These are phyloP conservation scores for Graptemys geographica DNA, from an alignment of 2,797 vertebrate genomes.

Conservation along the genomic window DNA sequence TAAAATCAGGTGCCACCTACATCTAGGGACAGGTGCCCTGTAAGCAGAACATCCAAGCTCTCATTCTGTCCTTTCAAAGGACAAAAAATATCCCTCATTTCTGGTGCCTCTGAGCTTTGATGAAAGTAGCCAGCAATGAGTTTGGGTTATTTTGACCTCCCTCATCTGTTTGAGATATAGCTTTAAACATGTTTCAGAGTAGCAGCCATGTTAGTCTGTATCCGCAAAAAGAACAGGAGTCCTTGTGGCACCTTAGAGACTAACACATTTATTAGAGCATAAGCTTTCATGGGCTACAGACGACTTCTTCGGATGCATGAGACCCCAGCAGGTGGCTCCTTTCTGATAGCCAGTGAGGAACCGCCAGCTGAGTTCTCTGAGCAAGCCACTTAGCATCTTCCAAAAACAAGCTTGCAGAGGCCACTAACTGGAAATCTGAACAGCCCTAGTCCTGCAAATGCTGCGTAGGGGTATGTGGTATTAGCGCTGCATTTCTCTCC, in stretches of 20 bases:
- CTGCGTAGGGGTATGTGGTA: background rate
- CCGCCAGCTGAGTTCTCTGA: background rate
- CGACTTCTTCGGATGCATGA: background rate
- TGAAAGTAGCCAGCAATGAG: background rate
- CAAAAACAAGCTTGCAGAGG: conserved; percentile 26
- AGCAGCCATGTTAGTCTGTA: no score
- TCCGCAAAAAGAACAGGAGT: no score
- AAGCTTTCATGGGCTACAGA: no score
- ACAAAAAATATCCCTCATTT: background rate
- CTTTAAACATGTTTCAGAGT: background rate
- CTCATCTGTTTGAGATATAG: background rate
- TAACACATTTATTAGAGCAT: no score
- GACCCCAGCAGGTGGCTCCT: conserved; percentile 8
- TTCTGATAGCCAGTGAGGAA: conserved; percentile 25
- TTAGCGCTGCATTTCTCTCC: background rate
- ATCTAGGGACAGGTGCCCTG: background rate
- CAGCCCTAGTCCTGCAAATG: background rate
- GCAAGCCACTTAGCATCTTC: conserved; percentile 2
- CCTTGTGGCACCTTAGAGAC: no score
- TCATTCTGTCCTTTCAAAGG: background rate
- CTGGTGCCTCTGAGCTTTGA: background rate
- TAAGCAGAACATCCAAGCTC: background rate
- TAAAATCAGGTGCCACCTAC: background rate
- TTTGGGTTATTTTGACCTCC: background rate
- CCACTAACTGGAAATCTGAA: background rate